Conservation (phyloP, 2,888 invertebrate genomes). For the Hipparchia semele region DNA sequence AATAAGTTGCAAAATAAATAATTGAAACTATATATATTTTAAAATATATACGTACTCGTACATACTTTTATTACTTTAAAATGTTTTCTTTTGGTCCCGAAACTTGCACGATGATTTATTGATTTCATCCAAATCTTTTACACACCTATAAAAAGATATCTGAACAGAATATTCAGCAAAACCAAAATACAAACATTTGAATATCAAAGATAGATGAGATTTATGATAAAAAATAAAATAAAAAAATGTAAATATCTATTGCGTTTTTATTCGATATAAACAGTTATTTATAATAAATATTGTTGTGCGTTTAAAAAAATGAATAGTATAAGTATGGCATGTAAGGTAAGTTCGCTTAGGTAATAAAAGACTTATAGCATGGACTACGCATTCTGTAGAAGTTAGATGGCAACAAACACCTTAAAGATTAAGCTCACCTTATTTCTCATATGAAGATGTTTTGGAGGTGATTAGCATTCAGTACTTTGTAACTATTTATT, state of each 20-base stretch:
- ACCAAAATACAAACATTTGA: constrained; percentile 21
- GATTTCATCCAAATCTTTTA: constrained; percentile 8
- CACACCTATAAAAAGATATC: neutral
- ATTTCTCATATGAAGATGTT: neutral
- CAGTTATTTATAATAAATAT: constrained; percentile 41
- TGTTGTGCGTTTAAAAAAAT: constrained; percentile 45
- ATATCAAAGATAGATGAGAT: constrained; percentile 25
- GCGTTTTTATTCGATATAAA: constrained; percentile 38
- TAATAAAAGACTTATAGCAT: constrained; percentile 23
- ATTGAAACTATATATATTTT: neutral
- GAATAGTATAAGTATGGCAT: constrained; percentile 37
- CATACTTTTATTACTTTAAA: neutral
- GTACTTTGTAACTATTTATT: too few relatives aligned
- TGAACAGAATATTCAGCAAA: neutral
- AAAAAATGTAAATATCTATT: constrained; percentile 33
- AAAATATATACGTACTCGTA: neutral
- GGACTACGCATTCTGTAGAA: constrained; percentile 11
- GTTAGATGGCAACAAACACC: neutral
- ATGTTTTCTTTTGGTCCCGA: constrained; percentile 63
- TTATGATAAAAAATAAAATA: constrained; percentile 28
- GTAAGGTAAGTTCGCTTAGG: constrained; percentile 33
- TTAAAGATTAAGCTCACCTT: neutral
- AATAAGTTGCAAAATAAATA: neutral
- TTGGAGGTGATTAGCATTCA: neutral
- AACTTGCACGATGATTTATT: constrained; percentile 50